Base-by-base conservation (phyloP, 2,113 vertebrate species). In the Ploceus nigricollis region DNA sequence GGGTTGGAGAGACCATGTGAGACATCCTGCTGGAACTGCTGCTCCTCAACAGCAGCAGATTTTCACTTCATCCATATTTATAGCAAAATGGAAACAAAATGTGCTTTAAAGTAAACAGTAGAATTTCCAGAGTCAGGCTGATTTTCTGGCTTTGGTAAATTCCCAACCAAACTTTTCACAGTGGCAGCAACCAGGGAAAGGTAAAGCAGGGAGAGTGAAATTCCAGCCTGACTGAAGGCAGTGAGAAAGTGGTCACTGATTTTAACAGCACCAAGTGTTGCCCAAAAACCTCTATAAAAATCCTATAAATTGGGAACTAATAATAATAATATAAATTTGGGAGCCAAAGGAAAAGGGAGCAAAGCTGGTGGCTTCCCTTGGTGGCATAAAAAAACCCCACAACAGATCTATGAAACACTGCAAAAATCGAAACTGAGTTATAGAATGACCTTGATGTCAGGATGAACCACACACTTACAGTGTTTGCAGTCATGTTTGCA, bases 31-130 rank as follows among this genome's bases (percentile, higher is more conserved):
- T 92, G 39, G 30, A 82, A 6, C 63, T 77, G 79, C 79, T 60
- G 76, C 35, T 54, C 51, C 87, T 86, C 77, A 87, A 87, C 72
- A 95, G 82, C 82, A 95, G 71, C 92, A 96, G 90, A 77, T 96
- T 95, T 96, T 88, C 92, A 94, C 88, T 93, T 89, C 88, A 78
- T 57, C 88, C 92, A 35, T 92, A 96, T 96, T 90, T 96, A 90
- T 20, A 95, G 47, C 71, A 60, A 93, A 93, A 94, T 88, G 79
- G 85, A 96, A 96, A 96, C 88, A 94, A 90, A 96, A 94, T 33
- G 71, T 95, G 94, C 82, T 92, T 92, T 75, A 88, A 83, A 81
- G 82, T 93, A 96, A 96, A 96, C 82, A 96, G 31, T 1, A 75
- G 75, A 66, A 80, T 91, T 93, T 92, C 58, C 85, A 94, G 78